phyloP scores from a whole-genome alignment of 2,113 vertebrate genomes.

The Sander vitreus region DNA sequence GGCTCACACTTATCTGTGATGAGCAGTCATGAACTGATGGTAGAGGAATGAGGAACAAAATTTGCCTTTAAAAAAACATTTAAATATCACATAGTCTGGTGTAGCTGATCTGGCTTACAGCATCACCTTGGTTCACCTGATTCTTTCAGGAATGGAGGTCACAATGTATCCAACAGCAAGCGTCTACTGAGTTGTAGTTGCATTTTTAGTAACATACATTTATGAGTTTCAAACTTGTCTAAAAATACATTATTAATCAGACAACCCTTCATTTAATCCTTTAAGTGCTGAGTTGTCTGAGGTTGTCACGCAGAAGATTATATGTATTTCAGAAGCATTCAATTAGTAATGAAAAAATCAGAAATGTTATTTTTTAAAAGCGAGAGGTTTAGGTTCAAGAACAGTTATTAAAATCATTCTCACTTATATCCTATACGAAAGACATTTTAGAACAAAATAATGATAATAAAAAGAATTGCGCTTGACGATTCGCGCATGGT shows the following conservation, averaged over 20 bases:
- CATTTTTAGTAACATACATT: slow-evolving; percentile 3
- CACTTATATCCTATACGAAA: background rate
- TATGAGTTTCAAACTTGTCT: background rate
- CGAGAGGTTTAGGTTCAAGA: background rate
- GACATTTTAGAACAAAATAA: background rate
- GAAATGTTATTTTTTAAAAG: background rate
- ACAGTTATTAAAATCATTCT: background rate
- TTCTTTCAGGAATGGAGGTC: slow-evolving; percentile 23
- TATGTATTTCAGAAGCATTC: background rate
- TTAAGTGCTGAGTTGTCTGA: background rate
- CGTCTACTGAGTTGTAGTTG: background rate
- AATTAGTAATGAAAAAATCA: too few relatives aligned
- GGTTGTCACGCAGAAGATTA: background rate
- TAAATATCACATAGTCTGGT: background rate
- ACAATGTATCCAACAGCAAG: background rate
- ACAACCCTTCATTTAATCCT: background rate
- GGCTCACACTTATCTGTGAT: slow-evolving; percentile 81
- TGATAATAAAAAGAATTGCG: background rate
- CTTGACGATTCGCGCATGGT: background rate
- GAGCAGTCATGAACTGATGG: slow-evolving; percentile 78
- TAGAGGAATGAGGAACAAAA: slow-evolving; percentile 72
- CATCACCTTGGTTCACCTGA: slow-evolving; percentile 40
- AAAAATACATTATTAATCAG: background rate
- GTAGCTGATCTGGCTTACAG: slow-evolving; percentile 33
- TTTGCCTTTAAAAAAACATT: slow-evolving; percentile 44